Evolutionary conservation across 2,797 vertebrate species (phyloP).

Genomic region (Apodemus agrarius): DNA sequence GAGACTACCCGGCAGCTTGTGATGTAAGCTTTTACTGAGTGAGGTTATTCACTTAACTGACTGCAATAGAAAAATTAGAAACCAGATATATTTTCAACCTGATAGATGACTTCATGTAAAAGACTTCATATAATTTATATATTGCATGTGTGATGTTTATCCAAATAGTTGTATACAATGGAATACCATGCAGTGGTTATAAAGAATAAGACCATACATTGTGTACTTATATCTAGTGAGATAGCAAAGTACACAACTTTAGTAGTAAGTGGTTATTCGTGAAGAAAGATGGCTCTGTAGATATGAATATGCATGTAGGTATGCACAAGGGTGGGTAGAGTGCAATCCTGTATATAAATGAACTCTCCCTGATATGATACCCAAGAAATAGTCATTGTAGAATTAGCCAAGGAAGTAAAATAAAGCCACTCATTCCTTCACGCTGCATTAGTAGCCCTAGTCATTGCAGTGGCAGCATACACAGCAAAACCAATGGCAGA

Average conservation of each 20-base stretch:
- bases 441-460: background rate
- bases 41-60: background rate
- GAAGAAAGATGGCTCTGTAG: background rate
- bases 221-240: background rate
- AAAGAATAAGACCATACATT: background rate
- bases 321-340: background rate
- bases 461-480: background rate
- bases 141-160: background rate
- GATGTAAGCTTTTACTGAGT: background rate
- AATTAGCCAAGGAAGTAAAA: background rate
- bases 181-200: background rate
- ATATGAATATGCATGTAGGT: background rate
- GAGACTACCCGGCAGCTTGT: background rate
- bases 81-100: background rate
- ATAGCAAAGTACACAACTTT: background rate
- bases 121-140: background rate
- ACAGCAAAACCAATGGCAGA: background rate
- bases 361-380: background rate
- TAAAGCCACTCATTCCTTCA: background rate
- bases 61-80: constrained; percentile 35
- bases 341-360: background rate
- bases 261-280: background rate
- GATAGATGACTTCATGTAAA: background rate
- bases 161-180: background rate
- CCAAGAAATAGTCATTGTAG: background rate